phyloP scores from a whole-genome alignment of 2,888 invertebrate species.

The Hypselothyrea guttata region DNA sequence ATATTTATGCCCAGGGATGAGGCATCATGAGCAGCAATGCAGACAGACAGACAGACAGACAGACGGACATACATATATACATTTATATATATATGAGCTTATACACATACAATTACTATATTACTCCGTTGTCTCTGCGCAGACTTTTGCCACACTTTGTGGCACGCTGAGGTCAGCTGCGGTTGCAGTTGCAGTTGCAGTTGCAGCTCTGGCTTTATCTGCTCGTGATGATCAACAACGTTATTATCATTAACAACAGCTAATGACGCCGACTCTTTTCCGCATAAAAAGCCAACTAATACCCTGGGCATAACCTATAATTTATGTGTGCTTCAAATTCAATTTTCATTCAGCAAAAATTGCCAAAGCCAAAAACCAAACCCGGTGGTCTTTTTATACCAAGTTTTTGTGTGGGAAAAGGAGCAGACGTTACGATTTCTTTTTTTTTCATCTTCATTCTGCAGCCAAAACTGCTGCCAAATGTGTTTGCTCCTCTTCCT shows the following conservation, averaged over 20 bases:
- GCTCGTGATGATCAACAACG: constrained; percentile 21
- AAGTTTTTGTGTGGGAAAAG: constrained; percentile 44
- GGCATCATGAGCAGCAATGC: constrained; percentile 16
- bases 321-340: constrained; percentile 72
- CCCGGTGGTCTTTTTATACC: constrained; percentile 55
- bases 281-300: constrained; percentile 56
- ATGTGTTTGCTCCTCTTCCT: constrained; percentile 26
- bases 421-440: constrained; percentile 26
- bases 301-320: constrained; percentile 61
- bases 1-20: constrained; percentile 69
- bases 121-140: constrained; percentile 15
- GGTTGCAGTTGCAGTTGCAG: constrained; percentile 17
- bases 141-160: constrained; percentile 47
- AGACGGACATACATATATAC: constrained; percentile 2
- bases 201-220: constrained; percentile 25
- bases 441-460: constrained; percentile 21
- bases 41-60: neutral
- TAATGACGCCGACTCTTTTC: constrained; percentile 60
- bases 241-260: constrained; percentile 29
- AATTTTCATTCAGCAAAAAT: constrained; percentile 72
- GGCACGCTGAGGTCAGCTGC: constrained; percentile 51
- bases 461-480: constrained; percentile 29
- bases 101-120: constrained; percentile 3
- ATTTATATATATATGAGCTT: constrained; percentile 1
- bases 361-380: constrained; percentile 41